Conservation (phyloP, 2,888 invertebrate species). For the Glaucopsyche alexis region DNA sequence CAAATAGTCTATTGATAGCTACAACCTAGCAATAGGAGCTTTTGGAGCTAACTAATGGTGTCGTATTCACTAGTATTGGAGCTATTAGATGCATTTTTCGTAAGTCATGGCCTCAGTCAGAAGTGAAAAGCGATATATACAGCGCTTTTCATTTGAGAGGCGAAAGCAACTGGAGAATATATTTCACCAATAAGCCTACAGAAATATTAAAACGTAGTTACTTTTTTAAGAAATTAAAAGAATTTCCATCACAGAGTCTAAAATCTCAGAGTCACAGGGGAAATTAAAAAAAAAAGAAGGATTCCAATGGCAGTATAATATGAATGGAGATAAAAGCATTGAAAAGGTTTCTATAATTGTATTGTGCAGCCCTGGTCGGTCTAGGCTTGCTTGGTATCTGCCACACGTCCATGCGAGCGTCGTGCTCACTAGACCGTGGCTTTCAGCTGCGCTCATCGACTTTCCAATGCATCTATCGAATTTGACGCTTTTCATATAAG, state of each 20-base stretch:
- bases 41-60: too few relatives aligned
- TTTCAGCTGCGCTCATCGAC: slow-evolving; percentile 52
- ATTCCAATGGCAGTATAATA: background rate
- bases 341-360: background rate
- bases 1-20: background rate
- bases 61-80: too few relatives aligned
- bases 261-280: slow-evolving; percentile 9
- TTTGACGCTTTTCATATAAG: slow-evolving; percentile 41
- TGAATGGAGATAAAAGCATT: slow-evolving; percentile 1
- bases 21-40: background rate
- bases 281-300: background rate
- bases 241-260: background rate
- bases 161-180: too few relatives aligned
- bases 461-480: slow-evolving; percentile 50
- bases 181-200: background rate
- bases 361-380: slow-evolving; percentile 18
- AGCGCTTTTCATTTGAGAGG: background rate
- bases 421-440: slow-evolving; percentile 69
- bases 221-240: background rate
- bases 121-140: background rate
- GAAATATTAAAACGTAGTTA: background rate
- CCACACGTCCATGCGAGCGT: slow-evolving; percentile 58
- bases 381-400: slow-evolving; percentile 59
- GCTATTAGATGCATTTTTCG: too few relatives aligned
- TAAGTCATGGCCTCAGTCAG: too few relatives aligned